Conservation (phyloP, 2,113 vertebrate species). For the Taurulus bubalis region DNA sequence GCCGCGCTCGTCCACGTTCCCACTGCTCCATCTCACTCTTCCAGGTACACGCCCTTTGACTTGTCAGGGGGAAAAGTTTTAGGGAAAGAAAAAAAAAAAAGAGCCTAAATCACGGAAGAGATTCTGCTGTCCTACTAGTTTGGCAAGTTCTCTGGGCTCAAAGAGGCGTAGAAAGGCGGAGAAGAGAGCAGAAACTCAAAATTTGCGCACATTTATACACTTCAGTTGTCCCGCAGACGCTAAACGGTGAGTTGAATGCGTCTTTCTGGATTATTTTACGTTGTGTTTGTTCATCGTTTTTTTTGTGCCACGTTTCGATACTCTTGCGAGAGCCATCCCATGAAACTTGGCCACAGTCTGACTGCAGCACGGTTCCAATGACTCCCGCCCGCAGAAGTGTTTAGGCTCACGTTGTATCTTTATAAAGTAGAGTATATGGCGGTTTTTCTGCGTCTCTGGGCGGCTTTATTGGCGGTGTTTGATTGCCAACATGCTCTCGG, state of each 20-base stretch:
- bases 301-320: constrained; percentile 81
- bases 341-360: constrained; percentile 41
- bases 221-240: constrained; percentile 56
- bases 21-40: constrained; percentile 62
- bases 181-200: constrained; percentile 61
- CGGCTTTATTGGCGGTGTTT: neutral
- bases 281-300: constrained; percentile 33
- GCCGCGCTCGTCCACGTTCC: constrained; percentile 61
- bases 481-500: constrained; percentile 6
- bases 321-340: constrained; percentile 62
- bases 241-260: constrained; percentile 78
- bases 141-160: constrained; percentile 80
- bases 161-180: constrained; percentile 69
- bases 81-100: constrained; percentile 69
- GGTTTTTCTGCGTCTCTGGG: neutral
- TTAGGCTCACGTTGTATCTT: constrained; percentile 47
- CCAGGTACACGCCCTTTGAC: constrained; percentile 86
- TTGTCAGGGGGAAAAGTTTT: constrained; percentile 81
- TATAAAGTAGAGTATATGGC: neutral
- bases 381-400: constrained; percentile 21
- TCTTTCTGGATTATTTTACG: constrained; percentile 21
- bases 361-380: constrained; percentile 47
- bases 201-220: constrained; percentile 66
- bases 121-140: constrained; percentile 81
- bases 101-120: constrained; percentile 85